These are phyloP conservation scores for Prosopocoilus inquinatus DNA, from an alignment of 2,888 invertebrate genomes.

Conservation along the genomic window DNA sequence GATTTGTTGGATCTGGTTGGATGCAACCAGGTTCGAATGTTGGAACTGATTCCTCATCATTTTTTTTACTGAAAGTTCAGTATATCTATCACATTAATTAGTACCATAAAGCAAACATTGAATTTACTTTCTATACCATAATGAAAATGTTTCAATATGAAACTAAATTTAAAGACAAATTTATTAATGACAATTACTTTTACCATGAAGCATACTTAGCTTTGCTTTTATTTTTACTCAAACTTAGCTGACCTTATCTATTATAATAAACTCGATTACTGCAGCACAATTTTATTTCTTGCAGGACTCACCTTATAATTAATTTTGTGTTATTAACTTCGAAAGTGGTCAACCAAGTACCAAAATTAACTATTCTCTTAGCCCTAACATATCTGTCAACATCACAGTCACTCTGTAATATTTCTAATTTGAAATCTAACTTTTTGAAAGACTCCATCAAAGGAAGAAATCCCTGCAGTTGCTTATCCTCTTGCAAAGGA, in stretches of 20 bases:
- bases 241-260: too few species aligned
- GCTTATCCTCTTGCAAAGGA: conserved; percentile 77
- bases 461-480: conserved; percentile 77
- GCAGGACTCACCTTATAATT: conserved; percentile 25
- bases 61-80: conserved; percentile 28
- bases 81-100: too few species aligned
- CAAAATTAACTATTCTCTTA: conserved; percentile 53
- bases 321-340: conserved; percentile 47
- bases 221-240: neutral
- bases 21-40: conserved; percentile 49
- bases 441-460: conserved; percentile 60
- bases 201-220: neutral
- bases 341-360: conserved; percentile 52
- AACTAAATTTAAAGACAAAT: too few species aligned
- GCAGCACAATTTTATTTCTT: too few species aligned
- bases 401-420: conserved; percentile 46
- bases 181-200: too few species aligned
- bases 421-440: conserved; percentile 54
- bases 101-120: too few species aligned
- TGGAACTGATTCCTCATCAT: conserved; percentile 35
- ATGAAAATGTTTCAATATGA: conserved; percentile 4
- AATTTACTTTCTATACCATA: too few species aligned
- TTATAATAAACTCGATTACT: too few species aligned
- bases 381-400: conserved; percentile 54
- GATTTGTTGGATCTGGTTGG: conserved; percentile 52